Base-by-base conservation (phyloP, 1,140 invertebrate genomes). In the Sycophaga agraensis region DNA sequence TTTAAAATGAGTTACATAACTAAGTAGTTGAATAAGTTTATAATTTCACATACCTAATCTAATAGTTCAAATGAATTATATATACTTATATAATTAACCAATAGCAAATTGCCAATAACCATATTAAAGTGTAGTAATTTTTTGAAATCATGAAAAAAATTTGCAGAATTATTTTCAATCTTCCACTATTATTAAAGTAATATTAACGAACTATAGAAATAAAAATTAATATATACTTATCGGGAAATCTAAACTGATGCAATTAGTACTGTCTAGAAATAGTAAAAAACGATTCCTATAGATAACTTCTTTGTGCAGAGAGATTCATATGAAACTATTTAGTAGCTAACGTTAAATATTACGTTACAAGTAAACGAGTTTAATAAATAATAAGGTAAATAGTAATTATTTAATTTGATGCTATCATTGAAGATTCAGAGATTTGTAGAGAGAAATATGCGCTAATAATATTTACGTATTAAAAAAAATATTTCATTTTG, bases 261-360 rank as follows among this genome's bases (percentile, higher is more conserved):
- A 65, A 68, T 61, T 68, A 72, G 67, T 69, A 69, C 68, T 67
- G 6, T 49, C 45, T 69, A 69, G 59, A 61, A 64, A 64, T 67
- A 64, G 60, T 62, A 67, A 53, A n/a, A n/a, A n/a, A n/a, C n/a
- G n/a, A n/a, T n/a, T n/a, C n/a, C 59, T 56, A 61, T 69, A 72
- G 64, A 37, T 66, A 42, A 64, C 66, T 64, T 54, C 16, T 51
- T 37, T 48, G 16, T 54, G 68, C 55, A 68, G 61, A 66, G 68
- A 70, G 63, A 68, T 56, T 66, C 21, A 34, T 50, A 59, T 45
- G 65, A 64, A 67, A 62, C 50, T 54, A 34, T 24, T 22, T 34
- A 39, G 16, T 14, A 6, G 26, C 2, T 24, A 3, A 46, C 8
- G 24, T 45, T 53, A 4, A 40, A 40, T 11, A 19, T 37, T 35